These are phyloP conservation scores for Polylopha cassiicola DNA, from an alignment of 2,888 invertebrate species.

Conservation along the genomic window DNA sequence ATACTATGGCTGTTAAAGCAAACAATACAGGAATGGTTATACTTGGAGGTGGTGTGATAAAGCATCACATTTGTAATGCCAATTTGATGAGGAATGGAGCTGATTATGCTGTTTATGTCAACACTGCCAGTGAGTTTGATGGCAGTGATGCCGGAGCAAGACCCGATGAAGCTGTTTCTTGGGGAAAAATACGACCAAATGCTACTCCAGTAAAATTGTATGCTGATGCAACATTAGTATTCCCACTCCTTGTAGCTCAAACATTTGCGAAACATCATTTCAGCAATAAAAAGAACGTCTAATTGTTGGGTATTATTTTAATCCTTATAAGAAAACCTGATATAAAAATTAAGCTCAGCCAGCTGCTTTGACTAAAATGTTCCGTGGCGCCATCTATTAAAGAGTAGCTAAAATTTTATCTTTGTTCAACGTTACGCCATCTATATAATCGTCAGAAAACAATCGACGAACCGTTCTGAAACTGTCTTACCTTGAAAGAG, in stretches of 20 bases:
- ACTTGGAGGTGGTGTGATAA: constrained; percentile 96
- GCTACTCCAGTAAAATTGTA: constrained; percentile 95
- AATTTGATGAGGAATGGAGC: constrained; percentile 99
- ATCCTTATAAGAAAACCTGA: too few relatives aligned
- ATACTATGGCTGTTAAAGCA: constrained; percentile 96
- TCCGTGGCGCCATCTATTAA: constrained; percentile 30
- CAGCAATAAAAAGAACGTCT: constrained; percentile 73
- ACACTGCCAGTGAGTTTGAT: constrained; percentile 97
- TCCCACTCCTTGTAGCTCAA: constrained; percentile 96
- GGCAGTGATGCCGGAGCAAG: constrained; percentile 98
- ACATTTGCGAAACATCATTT: constrained; percentile 91
- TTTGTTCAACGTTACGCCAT: neutral
- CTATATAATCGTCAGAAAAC: neutral
- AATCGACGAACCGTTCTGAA: neutral
- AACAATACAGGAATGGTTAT: constrained; percentile 97
- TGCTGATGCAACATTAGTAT: constrained; percentile 95
- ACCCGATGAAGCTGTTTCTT: constrained; percentile 98
- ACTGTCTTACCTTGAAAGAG: neutral
- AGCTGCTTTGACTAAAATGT: constrained; percentile 1
- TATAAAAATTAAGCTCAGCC: too few relatives aligned
- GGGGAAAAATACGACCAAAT: constrained; percentile 96
- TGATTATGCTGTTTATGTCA: constrained; percentile 95
- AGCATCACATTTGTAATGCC: constrained; percentile 99
- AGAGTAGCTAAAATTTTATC: constrained; percentile 27
- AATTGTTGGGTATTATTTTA: constrained; percentile 28